Evolutionary conservation across 2,797 vertebrate genomes (phyloP), one percentile per base, ranked within the genome.

Genomic region (Galagoides demidoff): DNA sequence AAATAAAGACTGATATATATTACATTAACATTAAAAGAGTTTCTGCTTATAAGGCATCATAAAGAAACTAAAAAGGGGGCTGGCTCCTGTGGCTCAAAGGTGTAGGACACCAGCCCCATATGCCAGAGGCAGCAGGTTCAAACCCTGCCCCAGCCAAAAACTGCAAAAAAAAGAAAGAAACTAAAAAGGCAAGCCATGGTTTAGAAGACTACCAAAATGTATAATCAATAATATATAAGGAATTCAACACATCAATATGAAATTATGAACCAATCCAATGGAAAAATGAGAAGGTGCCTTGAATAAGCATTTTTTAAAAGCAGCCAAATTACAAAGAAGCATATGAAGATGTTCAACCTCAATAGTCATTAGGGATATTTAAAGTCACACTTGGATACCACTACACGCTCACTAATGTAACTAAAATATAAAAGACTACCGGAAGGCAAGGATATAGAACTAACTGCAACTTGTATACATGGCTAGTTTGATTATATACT

Each of bases 231-330:
- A 49, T 61, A 61, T 10, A 49, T 52, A 77, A 82, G 22, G 39
- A 94, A 94, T 43, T 86, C 55, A 59, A 66, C 19, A 94, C 64
- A 52, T 82, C n/a, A 89, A 17, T 25, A 64, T 31, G 19, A 86
- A 85, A 57, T 55, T 66, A 89, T 27, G 37, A 89, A 34, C 83
- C 3, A 77, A 83, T 19, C 71, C 31, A 71, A 52, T 52, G 49
- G 29, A 64, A 82, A 90, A 73, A 78, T 73, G 29, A 19, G 49
- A 25, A 31, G 14, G 31, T 82, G 86, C 55, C 59, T 29, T 90
- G 34, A 91, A 87, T 13, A 43, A 34, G 31, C 10, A 64, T n/a
- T 82, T 66, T 25, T 2, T 70, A 81, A 82, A 2, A 73, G 49
- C 2, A 89, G 45, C 7, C 57, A 90, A 92, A 78, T 73, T 78